Conservation (phyloP, 2,888 invertebrate species). For the Pristionchus entomophagus region DNA sequence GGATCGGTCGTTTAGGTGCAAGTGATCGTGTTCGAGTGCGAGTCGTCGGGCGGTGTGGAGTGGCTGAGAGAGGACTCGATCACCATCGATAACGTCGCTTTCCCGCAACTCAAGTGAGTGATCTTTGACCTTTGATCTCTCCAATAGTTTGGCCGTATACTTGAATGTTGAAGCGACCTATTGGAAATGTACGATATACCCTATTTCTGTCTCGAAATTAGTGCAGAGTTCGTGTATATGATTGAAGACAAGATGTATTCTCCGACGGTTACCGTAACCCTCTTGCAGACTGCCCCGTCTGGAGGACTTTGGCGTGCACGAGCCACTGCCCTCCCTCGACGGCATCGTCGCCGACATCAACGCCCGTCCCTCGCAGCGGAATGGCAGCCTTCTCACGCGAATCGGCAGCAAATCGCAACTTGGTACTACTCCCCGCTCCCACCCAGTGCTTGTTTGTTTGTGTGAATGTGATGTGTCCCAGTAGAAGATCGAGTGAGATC, state of each 20-base stretch:
- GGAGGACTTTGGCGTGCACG: slow-evolving; percentile 48
- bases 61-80: slow-evolving; percentile 73
- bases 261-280: too few species aligned
- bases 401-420: slow-evolving; percentile 46
- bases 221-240: too few species aligned
- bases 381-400: slow-evolving; percentile 44
- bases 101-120: slow-evolving; percentile 47
- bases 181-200: too few species aligned
- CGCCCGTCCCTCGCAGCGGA: slow-evolving; percentile 48
- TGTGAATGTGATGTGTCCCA: neutral
- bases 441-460: neutral
- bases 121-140: neutral
- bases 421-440: slow-evolving; percentile 47
- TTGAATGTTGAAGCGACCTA: too few species aligned
- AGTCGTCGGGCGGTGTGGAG: slow-evolving; percentile 87
- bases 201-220: too few species aligned
- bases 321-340: slow-evolving; percentile 41
- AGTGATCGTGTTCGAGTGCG: slow-evolving; percentile 98
- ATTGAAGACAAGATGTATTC: too few species aligned
- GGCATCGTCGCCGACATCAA: slow-evolving; percentile 42
- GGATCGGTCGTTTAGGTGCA: slow-evolving; percentile 55
- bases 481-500: neutral
- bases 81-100: slow-evolving; percentile 56
- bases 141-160: too few species aligned
- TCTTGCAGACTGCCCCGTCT: slow-evolving; percentile 46